These are phyloP conservation scores for Semotilus atromaculatus DNA, from an alignment of 2,797 vertebrate species.

Conservation along the genomic window DNA sequence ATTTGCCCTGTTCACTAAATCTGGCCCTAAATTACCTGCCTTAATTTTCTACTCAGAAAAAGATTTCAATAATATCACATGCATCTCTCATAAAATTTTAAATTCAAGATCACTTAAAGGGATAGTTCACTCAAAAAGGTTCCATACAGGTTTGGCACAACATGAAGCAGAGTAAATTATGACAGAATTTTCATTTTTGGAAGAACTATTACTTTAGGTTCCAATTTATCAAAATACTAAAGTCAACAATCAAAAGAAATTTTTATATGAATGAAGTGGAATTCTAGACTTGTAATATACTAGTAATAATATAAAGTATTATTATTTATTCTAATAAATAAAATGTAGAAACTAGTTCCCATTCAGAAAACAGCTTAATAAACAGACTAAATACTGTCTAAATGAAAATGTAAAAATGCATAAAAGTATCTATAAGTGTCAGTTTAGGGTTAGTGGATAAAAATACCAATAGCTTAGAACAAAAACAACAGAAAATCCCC, in stretches of 20 bases:
- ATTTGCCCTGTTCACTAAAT: too few relatives aligned
- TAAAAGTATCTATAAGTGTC: background rate
- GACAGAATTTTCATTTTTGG: background rate
- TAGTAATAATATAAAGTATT: background rate
- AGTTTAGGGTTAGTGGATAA: background rate
- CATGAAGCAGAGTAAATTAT: background rate
- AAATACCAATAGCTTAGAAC: background rate
- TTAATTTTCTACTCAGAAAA: background rate
- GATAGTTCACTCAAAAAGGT: too few relatives aligned
- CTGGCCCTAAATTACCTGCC: too few relatives aligned
- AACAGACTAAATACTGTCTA: background rate
- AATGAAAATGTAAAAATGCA: background rate
- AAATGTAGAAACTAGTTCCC: background rate
- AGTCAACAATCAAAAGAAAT: background rate
- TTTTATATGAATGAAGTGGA: background rate
- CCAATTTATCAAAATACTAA: background rate
- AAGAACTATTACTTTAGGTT: background rate
- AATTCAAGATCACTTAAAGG: too few relatives aligned
- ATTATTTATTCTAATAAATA: background rate
- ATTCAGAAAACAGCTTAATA: background rate
- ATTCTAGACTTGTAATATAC: background rate
- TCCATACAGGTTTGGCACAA: too few relatives aligned
- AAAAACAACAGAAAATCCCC: slow-evolving; percentile 8
- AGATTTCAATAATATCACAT: background rate
- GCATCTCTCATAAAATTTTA: background rate